phyloP scores from a whole-genome alignment of 2,797 vertebrate species.

The Sardinella longiceps region DNA sequence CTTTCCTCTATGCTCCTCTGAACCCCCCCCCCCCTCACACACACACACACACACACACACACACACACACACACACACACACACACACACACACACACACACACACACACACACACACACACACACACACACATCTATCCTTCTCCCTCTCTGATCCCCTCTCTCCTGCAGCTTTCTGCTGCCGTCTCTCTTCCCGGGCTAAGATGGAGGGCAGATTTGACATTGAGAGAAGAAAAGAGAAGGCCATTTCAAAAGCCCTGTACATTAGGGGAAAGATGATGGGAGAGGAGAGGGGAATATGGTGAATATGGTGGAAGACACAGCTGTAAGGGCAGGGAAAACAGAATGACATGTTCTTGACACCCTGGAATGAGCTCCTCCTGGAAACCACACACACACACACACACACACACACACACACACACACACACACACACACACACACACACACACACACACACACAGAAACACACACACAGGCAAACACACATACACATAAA shows the following conservation, averaged over 20 bases:
- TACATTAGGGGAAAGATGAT: background rate
- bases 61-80: too few relatives aligned
- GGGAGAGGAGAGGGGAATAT: background rate
- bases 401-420: background rate
- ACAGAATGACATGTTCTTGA: background rate
- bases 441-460: conserved; percentile 1
- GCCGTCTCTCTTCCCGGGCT: background rate
- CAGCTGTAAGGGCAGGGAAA: background rate
- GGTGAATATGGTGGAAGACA: background rate
- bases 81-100: too few relatives aligned
- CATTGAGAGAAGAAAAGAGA: background rate
- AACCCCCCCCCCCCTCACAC: background rate
- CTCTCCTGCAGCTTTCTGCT: background rate
- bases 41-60: too few relatives aligned
- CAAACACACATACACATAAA: conserved; percentile 17
- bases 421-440: background rate
- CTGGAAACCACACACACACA: background rate
- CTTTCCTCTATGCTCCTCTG: background rate
- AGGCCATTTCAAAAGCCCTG: too few relatives aligned
- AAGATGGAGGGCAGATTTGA: background rate
- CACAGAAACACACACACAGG: too few relatives aligned
- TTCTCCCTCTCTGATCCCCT: background rate
- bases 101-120: too few relatives aligned
- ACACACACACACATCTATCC: too few relatives aligned
- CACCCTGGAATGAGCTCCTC: background rate